Conservation (phyloP, 2,888 invertebrate species). For the Aphodius sticticus region DNA sequence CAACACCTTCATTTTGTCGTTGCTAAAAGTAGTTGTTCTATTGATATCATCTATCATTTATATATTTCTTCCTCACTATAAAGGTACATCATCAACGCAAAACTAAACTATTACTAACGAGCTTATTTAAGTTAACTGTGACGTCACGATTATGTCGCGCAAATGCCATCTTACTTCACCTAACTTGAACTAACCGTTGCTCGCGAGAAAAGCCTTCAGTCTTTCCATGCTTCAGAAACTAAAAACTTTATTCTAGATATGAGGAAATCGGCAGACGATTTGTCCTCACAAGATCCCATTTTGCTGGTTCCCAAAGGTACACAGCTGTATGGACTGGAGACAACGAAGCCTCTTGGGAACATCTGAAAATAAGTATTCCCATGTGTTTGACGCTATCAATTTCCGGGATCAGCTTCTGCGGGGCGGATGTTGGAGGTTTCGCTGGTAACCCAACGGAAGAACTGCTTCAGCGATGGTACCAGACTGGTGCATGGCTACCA, state of each 20-base stretch:
- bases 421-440: slow-evolving; percentile 96
- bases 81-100: too few species aligned
- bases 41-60: too few species aligned
- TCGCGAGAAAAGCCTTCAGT: too few species aligned
- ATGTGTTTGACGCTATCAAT: slow-evolving; percentile 88
- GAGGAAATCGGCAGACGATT: slow-evolving; percentile 71
- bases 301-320: slow-evolving; percentile 88
- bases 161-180: too few species aligned
- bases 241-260: not conserved
- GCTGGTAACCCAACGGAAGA: slow-evolving; percentile 88
- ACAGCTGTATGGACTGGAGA: slow-evolving; percentile 97
- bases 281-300: slow-evolving; percentile 85
- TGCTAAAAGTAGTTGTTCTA: too few species aligned
- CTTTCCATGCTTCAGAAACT: not conserved
- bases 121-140: too few species aligned
- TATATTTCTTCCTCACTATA: too few species aligned
- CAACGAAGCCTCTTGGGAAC: slow-evolving; percentile 91
- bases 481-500: slow-evolving; percentile 83
- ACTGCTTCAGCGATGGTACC: slow-evolving; percentile 91
- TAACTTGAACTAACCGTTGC: too few species aligned
- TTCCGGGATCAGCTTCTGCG: slow-evolving; percentile 86
- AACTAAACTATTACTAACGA: too few species aligned
- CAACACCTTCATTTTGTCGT: too few species aligned
- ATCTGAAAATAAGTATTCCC: slow-evolving; percentile 81
- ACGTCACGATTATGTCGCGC: too few species aligned